A percentile compares a stretch with the other conserved stretches of the same genome.
These are phyloP conservation scores for Limnodromus scolopaceus DNA, from an alignment of 2,797 vertebrate genomes.

Conservation along the genomic window DNA sequence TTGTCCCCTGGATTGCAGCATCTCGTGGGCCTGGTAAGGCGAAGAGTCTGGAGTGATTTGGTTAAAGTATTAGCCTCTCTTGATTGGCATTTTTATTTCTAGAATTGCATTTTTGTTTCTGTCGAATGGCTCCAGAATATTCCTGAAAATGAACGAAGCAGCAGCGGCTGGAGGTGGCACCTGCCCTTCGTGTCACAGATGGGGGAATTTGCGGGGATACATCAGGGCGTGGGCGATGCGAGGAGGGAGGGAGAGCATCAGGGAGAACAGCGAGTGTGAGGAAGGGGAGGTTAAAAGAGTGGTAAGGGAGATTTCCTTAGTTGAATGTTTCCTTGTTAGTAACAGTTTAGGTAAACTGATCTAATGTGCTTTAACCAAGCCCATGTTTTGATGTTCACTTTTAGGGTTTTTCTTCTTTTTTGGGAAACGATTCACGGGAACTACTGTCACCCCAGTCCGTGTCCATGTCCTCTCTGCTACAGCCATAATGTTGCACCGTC, in stretches of 20 bases:
- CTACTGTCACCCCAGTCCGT: not conserved
- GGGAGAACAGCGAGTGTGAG: not conserved
- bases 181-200: not conserved
- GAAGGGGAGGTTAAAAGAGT: not conserved
- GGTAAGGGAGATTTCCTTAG: not conserved
- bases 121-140: not conserved
- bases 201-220: not conserved
- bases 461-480: not conserved
- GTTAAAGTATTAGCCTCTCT: not conserved
- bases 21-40: not conserved
- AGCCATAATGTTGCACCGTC: not conserved
- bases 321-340: not conserved
- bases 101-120: not conserved
- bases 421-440: not conserved
- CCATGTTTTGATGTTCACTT: not conserved
- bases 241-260: not conserved
- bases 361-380: not conserved
- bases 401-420: not conserved
- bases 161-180: not conserved
- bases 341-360: not conserved
- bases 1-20: not conserved
- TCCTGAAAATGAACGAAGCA: not conserved
- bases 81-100: not conserved
- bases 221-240: accelerated
- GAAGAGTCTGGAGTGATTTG: not conserved